phyloP scores from a whole-genome alignment of 30 jellyfish, hydroid and myxozoan species.

The Nemopilema nomurai region DNA sequence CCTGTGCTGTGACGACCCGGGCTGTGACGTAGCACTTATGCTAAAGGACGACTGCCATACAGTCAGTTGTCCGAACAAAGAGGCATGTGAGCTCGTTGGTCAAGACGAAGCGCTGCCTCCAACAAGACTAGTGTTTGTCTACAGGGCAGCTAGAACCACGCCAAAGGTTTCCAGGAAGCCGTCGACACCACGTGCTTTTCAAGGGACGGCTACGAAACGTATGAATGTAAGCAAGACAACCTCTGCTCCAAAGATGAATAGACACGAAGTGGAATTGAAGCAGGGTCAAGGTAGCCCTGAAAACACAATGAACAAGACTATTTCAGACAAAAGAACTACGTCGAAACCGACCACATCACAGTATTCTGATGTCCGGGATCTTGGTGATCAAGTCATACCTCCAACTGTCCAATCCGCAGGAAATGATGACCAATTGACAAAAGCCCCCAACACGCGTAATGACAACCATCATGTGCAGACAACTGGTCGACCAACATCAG shows the following conservation, averaged over 20 bases:
- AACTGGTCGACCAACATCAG: neutral
- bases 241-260: neutral
- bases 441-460: neutral
- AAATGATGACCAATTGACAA: neutral
- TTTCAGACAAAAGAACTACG: neutral
- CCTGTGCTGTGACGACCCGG: slow-evolving; percentile 86
- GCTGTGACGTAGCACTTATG: slow-evolving; percentile 99
- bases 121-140: slow-evolving; percentile 66
- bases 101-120: slow-evolving; percentile 39
- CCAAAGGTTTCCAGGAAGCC: neutral
- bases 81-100: slow-evolving; percentile 72
- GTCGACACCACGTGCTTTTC: neutral
- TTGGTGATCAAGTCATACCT: slow-evolving; percentile 43
- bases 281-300: neutral
- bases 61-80: slow-evolving; percentile 71
- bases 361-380: slow-evolving; percentile 7
- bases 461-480: neutral
- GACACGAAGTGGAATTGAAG: neutral
- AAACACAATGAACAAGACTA: neutral
- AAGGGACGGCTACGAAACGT: neutral
- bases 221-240: neutral
- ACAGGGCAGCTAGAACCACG: neutral
- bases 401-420: slow-evolving; percentile 18
- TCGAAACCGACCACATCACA: neutral
- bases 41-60: slow-evolving; percentile 89